A percentile compares a stretch with the other conserved stretches of the same genome.
Conservation (phyloP, 2,888 invertebrate species). For the Eupithecia exiguata region DNA sequence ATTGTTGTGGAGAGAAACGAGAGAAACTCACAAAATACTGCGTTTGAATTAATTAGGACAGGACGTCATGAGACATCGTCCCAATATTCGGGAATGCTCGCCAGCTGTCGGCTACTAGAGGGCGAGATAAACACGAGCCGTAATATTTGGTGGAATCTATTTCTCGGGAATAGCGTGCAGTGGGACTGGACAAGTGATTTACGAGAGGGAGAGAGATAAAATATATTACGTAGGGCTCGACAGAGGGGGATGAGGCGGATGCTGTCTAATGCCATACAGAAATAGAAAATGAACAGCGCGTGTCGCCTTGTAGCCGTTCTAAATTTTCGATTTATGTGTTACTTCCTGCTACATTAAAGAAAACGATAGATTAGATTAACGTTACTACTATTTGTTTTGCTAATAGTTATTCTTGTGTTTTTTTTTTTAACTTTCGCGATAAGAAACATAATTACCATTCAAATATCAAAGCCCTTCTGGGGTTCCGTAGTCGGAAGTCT, state of each 20-base stretch:
- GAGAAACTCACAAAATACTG: constrained; percentile 54
- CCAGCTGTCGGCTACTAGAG: constrained; percentile 46
- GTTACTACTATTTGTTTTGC: not conserved
- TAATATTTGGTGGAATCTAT: constrained; percentile 28
- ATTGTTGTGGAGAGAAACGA: constrained; percentile 50
- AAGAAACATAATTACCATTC: not conserved
- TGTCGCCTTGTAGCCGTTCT: constrained; percentile 63
- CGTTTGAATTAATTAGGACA: constrained; percentile 66
- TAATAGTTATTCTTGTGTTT: no score
- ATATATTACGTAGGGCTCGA: constrained; percentile 29
- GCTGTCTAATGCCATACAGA: constrained; percentile 65
- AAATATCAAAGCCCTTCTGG: no score
- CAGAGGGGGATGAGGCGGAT: constrained; percentile 61
- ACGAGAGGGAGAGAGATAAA: constrained; percentile 37
- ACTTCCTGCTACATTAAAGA: constrained; percentile 62
- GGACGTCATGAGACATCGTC: constrained; percentile 55
- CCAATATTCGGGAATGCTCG: constrained; percentile 65
- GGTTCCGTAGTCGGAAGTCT: no score
- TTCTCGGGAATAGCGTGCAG: constrained; percentile 39
- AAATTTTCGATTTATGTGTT: constrained; percentile 72
- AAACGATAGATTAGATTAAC: constrained; percentile 28
- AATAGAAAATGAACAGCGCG: constrained; percentile 67
- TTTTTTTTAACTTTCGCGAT: not conserved
- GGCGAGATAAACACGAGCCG: constrained; percentile 28
- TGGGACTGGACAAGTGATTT: constrained; percentile 44